Base-by-base conservation (phyloP, 1,140 invertebrate genomes). In the Pogonognathellus flavescens region DNA sequence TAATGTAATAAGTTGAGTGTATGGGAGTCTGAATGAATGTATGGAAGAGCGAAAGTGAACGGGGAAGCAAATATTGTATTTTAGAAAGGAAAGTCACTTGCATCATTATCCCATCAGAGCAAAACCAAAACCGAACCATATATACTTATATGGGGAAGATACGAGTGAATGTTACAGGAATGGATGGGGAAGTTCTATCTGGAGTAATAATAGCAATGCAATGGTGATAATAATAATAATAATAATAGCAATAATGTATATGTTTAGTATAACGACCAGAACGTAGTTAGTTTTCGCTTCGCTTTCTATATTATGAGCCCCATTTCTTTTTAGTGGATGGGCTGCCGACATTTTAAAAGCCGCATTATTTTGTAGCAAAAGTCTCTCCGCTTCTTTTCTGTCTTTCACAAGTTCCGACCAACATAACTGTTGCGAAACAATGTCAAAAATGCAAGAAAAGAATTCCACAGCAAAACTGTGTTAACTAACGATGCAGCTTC, bases 261-360 rank as follows among this genome's bases (percentile, higher is more conserved):
- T 76, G 70, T 76, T 76, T 76, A 76, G 70, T 76, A 50, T 76
- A 76, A 76, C 41, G 70, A 50, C 41, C 14, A 76, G 16, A 31
- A 50, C 31, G 25, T 76, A 76, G 70, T 76, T 76, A 76, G 70
- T 76, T 76, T 25, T 76, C 70, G 70, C 70, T 76, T 76, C 70
- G 41, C 31, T 76, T 76, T 76, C 70, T 76, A 76, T n/a, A 84
- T 84, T 84, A 84, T 84, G 62, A 72, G 66, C 14, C 41, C 50
- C 82, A 84, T 84, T 84, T 84, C 31, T 70, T 84, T 84, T 84
- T 70, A 84, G 60, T 84, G 25, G 60, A 66, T 84, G 59, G 49
- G 59, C 25, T 84, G 82, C 82, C 82, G 82, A 84, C 82, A 72
- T 84, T 84, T 84, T 84, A 84, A 84, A 84, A 62, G 53, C 60